Evolutionary conservation across 2,888 invertebrate genomes (phyloP).

Genomic region (Lottia gigantea): DNA sequence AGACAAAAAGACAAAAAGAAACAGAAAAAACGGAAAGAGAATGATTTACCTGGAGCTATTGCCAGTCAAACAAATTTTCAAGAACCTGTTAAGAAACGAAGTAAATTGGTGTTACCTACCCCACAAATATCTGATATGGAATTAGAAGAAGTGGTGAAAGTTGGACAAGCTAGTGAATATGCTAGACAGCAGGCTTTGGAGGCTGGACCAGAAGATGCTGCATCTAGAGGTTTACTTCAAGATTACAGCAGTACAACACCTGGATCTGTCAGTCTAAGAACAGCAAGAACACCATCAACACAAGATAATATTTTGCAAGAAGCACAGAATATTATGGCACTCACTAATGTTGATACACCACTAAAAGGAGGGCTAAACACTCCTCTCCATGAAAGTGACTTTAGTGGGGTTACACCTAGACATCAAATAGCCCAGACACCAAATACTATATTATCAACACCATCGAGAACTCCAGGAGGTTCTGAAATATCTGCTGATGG

Average conservation of each 20-base stretch:
- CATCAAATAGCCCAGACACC: slow-evolving; percentile 70
- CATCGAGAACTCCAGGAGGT: slow-evolving; percentile 64
- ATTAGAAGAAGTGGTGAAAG: slow-evolving; percentile 70
- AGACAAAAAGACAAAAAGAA: slow-evolving; percentile 95
- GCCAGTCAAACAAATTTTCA: slow-evolving; percentile 73
- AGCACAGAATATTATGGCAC: slow-evolving; percentile 98
- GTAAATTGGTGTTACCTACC: slow-evolving; percentile 93
- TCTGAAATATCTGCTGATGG: slow-evolving; percentile 33
- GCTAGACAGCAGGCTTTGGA: slow-evolving; percentile 84
- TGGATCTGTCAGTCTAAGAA: slow-evolving; percentile 73
- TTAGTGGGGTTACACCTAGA: slow-evolving; percentile 84
- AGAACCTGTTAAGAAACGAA: slow-evolving; percentile 90
- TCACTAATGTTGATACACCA: slow-evolving; percentile 97
- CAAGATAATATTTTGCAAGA: slow-evolving; percentile 86
- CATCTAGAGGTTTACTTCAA: slow-evolving; percentile 87
- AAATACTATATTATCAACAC: slow-evolving; percentile 66
- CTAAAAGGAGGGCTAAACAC: slow-evolving; percentile 95
- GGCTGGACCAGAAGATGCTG: slow-evolving; percentile 76
- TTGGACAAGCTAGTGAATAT: slow-evolving; percentile 75
- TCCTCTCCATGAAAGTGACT: slow-evolving; percentile 89
- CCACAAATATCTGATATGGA: slow-evolving; percentile 94
- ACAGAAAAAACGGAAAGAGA: slow-evolving; percentile 93
- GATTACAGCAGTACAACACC: slow-evolving; percentile 83
- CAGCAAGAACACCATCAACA: slow-evolving; percentile 84
- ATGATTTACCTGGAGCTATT: slow-evolving; percentile 87